These are phyloP conservation scores for Stratiolaelaps scimitus DNA, from an alignment of 1,140 invertebrate species.

Conservation along the genomic window DNA sequence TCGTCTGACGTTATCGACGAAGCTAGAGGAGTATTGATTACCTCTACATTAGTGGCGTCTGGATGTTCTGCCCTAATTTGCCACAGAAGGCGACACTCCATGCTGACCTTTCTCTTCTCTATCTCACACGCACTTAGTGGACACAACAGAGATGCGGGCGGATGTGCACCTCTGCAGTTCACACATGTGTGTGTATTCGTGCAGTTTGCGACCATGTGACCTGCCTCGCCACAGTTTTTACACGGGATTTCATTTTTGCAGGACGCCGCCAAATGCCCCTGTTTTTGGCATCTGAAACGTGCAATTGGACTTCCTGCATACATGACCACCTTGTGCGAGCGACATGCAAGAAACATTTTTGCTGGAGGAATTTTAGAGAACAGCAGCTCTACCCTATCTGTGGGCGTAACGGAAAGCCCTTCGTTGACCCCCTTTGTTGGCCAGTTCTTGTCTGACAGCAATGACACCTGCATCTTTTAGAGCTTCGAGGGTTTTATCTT, in stretches of 20 bases:
- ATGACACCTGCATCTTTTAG: too few relatives aligned
- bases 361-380: too few relatives aligned
- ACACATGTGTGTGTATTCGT: neutral
- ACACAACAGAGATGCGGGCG: neutral
- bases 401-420: too few relatives aligned
- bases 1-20: too few relatives aligned
- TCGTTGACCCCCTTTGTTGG: too few relatives aligned
- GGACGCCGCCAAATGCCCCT: neutral
- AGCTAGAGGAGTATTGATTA: too few relatives aligned
- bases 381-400: too few relatives aligned
- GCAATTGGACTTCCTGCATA: neutral
- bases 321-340: too few relatives aligned
- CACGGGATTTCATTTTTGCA: conserved; percentile 1
- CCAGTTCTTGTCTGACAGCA: too few relatives aligned
- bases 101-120: neutral
- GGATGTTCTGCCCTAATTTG: conserved; percentile 3
- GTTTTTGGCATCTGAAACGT: neutral
- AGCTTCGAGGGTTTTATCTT: too few relatives aligned
- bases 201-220: neutral
- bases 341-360: too few relatives aligned
- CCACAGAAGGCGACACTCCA: neutral
- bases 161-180: conserved; percentile 4
- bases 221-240: neutral
- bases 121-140: conserved; percentile 2
- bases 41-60: neutral